Conservation (phyloP, 2,888 invertebrate genomes). For the Arge pagana region DNA sequence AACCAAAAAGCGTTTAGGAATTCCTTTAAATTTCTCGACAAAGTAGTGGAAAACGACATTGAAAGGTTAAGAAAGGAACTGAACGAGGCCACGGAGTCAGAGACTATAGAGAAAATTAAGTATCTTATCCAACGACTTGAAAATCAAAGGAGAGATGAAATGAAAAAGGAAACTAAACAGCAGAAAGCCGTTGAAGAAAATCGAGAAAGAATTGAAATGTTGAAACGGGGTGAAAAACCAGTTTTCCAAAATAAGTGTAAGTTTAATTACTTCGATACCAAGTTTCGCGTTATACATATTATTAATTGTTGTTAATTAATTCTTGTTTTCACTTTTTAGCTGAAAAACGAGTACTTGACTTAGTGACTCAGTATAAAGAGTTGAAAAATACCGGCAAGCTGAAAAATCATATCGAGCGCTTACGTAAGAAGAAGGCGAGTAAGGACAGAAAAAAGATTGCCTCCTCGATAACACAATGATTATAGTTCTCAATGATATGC, state of each 20-base stretch:
- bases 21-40: constrained; percentile 77
- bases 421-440: constrained; percentile 73
- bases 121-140: constrained; percentile 75
- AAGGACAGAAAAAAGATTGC: constrained; percentile 44
- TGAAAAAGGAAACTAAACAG: constrained; percentile 64
- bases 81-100: constrained; percentile 65
- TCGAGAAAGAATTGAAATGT: constrained; percentile 63
- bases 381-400: constrained; percentile 78
- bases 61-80: constrained; percentile 66
- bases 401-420: constrained; percentile 79
- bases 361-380: constrained; percentile 81
- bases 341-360: constrained; percentile 73
- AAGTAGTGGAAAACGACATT: constrained; percentile 74
- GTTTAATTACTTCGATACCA: constrained; percentile 34
- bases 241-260: constrained; percentile 75
- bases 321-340: constrained; percentile 64
- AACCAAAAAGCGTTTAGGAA: constrained; percentile 74
- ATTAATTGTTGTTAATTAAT: neutral
- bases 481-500: too few species aligned
- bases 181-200: constrained; percentile 63
- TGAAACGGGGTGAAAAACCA: constrained; percentile 73
- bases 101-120: constrained; percentile 69
- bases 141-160: constrained; percentile 75
- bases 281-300: neutral
- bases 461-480: constrained; percentile 22